These are phyloP conservation scores for Leptopilina clavipes DNA, from an alignment of 1,140 invertebrate species.

Conservation along the genomic window DNA sequence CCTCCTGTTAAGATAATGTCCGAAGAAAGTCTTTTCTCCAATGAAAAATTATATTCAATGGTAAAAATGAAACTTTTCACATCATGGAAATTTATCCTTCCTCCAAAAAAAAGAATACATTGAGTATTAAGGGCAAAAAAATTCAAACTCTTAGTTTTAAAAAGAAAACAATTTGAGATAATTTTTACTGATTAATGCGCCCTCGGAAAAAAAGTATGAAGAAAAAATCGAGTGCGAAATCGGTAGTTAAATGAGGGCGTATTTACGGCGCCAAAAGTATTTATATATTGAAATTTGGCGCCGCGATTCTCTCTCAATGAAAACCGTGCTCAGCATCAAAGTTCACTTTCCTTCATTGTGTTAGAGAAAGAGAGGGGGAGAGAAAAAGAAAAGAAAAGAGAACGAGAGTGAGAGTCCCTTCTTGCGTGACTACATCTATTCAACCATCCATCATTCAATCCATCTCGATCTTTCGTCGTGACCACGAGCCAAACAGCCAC, in stretches of 20 bases:
- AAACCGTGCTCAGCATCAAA: conserved; percentile 3
- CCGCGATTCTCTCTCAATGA: conserved; percentile 9
- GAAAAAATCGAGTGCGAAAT: neutral
- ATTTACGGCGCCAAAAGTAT: conserved; percentile 60
- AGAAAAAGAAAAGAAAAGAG: too few relatives aligned
- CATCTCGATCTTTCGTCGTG: conserved; percentile 20
- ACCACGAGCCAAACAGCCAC: neutral
- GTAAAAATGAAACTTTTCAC: neutral
- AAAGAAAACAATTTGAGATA: too few relatives aligned
- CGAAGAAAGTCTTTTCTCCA: neutral
- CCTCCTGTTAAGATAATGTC: neutral
- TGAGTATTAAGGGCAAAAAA: too few relatives aligned
- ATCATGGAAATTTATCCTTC: too few relatives aligned
- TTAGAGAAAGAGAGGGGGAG: neutral
- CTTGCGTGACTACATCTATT: conserved; percentile 11
- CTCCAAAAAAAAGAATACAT: neutral
- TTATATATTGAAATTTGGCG: conserved; percentile 52
- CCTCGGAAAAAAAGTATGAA: neutral
- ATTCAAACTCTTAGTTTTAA: neutral
- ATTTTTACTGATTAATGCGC: neutral
- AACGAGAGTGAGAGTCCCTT: neutral
- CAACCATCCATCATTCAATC: conserved; percentile 19
- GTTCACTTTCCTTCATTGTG: neutral
- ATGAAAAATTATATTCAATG: neutral
- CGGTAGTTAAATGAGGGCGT: conserved; percentile 47